Conservation (phyloP, 2,797 vertebrate genomes). For the Phrynocephalus guinanensis region DNA sequence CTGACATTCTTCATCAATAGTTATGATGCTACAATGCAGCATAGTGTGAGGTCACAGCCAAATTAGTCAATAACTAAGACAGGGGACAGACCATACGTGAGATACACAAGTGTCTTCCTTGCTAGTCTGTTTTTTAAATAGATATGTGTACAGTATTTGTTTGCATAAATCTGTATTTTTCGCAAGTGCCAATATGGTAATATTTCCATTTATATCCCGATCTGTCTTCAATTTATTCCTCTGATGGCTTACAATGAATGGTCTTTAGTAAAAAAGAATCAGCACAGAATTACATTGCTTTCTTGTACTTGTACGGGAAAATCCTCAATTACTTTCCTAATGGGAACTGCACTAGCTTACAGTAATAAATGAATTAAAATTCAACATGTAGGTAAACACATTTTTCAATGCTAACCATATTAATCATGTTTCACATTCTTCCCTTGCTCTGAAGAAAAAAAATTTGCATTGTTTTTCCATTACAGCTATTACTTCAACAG, state of each 20-base stretch:
- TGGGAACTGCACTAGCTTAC: background rate
- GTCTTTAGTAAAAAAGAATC: background rate
- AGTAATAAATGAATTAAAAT: slow-evolving; percentile 1
- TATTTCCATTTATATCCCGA: background rate
- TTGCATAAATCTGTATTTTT: slow-evolving; percentile 13
- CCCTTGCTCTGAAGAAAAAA: background rate
- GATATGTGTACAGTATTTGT: background rate
- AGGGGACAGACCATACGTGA: background rate
- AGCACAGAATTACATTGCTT: background rate
- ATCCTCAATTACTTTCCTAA: background rate
- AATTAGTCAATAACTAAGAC: background rate
- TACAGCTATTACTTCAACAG: background rate
- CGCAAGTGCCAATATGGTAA: background rate
- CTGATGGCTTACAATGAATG: slow-evolving; percentile 9
- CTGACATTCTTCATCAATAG: background rate
- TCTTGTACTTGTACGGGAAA: background rate
- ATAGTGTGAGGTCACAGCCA: background rate
- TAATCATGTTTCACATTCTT: background rate
- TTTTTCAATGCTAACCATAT: slow-evolving; percentile 4
- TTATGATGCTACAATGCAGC: background rate
- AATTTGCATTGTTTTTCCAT: background rate
- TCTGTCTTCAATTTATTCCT: slow-evolving; percentile 1
- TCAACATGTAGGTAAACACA: background rate
- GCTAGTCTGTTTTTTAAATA: background rate
- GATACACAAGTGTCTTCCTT: background rate